phyloP scores from a whole-genome alignment of 2,797 vertebrate species.

The Phrynocephalus vlangalii region DNA sequence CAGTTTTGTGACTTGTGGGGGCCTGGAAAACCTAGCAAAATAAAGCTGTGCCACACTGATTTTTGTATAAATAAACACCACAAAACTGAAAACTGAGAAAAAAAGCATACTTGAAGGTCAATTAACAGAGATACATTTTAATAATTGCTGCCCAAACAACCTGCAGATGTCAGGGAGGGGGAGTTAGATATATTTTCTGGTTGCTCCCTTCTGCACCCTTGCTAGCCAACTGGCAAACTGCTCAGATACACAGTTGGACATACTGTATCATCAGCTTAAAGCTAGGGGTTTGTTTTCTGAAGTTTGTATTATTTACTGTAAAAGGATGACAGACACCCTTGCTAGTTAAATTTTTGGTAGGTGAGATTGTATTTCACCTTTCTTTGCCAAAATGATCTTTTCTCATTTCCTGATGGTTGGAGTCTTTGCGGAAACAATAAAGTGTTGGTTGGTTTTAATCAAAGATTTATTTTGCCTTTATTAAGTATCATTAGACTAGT shows the following conservation, averaged over 20 bases:
- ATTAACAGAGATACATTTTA: too few species aligned
- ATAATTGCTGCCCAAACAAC: too few species aligned
- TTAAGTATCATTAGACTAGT: neutral
- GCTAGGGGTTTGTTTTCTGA: neutral
- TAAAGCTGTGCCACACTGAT: too few species aligned
- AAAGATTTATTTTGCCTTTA: neutral
- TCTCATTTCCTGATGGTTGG: neutral
- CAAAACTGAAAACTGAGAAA: too few species aligned
- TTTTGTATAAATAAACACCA: too few species aligned
- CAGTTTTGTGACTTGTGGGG: too few species aligned
- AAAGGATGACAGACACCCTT: conserved; percentile 7
- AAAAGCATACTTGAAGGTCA: too few species aligned
- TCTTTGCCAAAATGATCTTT: neutral
- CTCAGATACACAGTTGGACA: neutral
- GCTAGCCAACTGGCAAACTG: neutral
- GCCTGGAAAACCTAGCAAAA: too few species aligned
- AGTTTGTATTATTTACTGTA: neutral
- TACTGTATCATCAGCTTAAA: neutral
- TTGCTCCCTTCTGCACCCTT: too few species aligned
- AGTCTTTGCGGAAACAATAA: neutral
- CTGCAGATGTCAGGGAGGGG: too few species aligned
- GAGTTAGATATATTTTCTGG: too few species aligned
- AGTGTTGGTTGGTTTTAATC: neutral
- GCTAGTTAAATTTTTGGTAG: conserved; percentile 7
- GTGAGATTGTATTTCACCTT: conserved; percentile 13